These are phyloP conservation scores for Sanderia malayensis DNA, from an alignment of 30 jellyfish, hydroid and myxozoan genomes.

Conservation along the genomic window DNA sequence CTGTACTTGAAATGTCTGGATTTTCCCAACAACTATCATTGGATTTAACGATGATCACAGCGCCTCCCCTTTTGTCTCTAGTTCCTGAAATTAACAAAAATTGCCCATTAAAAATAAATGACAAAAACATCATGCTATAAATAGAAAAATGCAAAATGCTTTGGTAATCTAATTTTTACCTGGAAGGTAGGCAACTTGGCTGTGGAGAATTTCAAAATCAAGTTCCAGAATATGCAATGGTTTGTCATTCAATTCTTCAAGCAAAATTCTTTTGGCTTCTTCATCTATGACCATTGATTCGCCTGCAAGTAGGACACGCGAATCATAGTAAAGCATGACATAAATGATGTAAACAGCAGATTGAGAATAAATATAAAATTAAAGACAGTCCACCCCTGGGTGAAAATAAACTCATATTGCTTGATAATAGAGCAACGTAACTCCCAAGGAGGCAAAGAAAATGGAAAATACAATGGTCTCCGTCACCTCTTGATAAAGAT, in stretches of 20 bases:
- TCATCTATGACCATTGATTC: slow-evolving; percentile 16
- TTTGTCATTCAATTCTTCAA: slow-evolving; percentile 41
- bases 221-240: slow-evolving; percentile 77
- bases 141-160: too few species aligned
- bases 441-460: not conserved
- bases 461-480: not conserved
- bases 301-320: too few species aligned
- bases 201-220: slow-evolving; percentile 84
- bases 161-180: too few species aligned
- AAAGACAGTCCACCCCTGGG: too few species aligned
- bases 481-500: slow-evolving; percentile 45
- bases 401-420: too few species aligned
- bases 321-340: too few species aligned
- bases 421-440: too few species aligned
- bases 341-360: too few species aligned
- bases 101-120: too few species aligned
- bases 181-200: slow-evolving; percentile 84
- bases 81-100: too few species aligned
- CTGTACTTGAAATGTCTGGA: slow-evolving; percentile 60
- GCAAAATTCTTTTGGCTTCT: slow-evolving; percentile 31
- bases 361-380: not conserved
- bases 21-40: slow-evolving; percentile 77
- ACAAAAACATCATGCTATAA: too few species aligned
- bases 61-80: slow-evolving; percentile 90
- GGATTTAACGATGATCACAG: slow-evolving; percentile 75